These are phyloP conservation scores for Heliconius himera DNA, from an alignment of 1,140 invertebrate genomes.

Conservation along the genomic window DNA sequence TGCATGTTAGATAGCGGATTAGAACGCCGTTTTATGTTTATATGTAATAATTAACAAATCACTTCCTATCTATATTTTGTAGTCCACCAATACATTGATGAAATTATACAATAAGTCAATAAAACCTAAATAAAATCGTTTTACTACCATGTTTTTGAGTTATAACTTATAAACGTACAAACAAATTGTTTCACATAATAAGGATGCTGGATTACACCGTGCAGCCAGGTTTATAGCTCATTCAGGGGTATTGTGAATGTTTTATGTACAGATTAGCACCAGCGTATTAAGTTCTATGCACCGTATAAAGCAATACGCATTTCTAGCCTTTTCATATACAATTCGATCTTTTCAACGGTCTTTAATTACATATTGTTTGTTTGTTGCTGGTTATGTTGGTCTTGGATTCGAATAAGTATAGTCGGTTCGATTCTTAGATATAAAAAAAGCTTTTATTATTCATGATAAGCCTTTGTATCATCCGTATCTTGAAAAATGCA, in stretches of 20 bases:
- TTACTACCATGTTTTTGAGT: background rate
- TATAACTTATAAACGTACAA: background rate
- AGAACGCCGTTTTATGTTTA: too few relatives aligned
- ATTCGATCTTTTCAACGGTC: slow-evolving; percentile 16
- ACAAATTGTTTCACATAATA: slow-evolving; percentile 7
- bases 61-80: too few relatives aligned
- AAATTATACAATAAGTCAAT: background rate
- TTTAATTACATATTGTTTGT: background rate
- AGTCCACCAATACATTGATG: too few relatives aligned
- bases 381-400: background rate
- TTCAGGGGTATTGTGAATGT: slow-evolving; percentile 24
- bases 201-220: slow-evolving; percentile 4
- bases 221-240: slow-evolving; percentile 17
- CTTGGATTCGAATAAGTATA: too few relatives aligned
- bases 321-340: background rate
- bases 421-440: too few relatives aligned
- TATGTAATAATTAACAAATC: too few relatives aligned
- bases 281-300: slow-evolving; percentile 17
- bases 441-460: too few relatives aligned
- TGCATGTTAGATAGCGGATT: too few relatives aligned
- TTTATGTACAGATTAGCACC: slow-evolving; percentile 32
- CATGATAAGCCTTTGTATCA: too few relatives aligned
- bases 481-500: too few relatives aligned
- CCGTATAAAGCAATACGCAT: slow-evolving; percentile 2
- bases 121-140: background rate